Percentiles rank a stretch among this genome's conserved stretches.
Conservation (phyloP, 2,113 vertebrate species). For the Phoxinus phoxinus region DNA sequence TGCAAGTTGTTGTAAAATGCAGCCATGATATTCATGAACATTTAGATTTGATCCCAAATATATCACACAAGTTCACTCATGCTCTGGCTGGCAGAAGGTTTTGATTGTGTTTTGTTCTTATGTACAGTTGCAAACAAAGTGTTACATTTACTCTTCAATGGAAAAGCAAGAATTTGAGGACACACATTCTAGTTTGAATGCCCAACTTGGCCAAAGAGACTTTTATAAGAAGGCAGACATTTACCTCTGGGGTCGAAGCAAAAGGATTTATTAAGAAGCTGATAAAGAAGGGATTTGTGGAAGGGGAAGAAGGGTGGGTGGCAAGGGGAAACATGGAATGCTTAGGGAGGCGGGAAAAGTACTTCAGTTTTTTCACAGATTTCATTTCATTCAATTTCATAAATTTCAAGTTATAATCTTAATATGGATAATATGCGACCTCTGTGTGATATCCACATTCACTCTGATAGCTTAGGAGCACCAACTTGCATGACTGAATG, state of each 20-base stretch:
- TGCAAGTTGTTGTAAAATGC: neutral
- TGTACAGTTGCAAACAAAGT: neutral
- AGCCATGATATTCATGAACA: neutral
- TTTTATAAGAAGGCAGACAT: slow-evolving; percentile 60
- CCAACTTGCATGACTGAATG: neutral
- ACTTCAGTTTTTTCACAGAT: slow-evolving; percentile 7
- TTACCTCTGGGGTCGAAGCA: slow-evolving; percentile 62
- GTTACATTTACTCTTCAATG: neutral
- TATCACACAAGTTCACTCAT: neutral
- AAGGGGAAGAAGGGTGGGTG: neutral
- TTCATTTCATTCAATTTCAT: slow-evolving; percentile 3
- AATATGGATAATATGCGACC: neutral
- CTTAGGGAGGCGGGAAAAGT: slow-evolving; percentile 32
- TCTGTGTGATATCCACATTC: neutral
- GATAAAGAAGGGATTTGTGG: slow-evolving; percentile 53
- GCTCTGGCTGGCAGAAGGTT: neutral
- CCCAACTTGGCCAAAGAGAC: neutral
- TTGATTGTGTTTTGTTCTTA: neutral
- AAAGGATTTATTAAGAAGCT: slow-evolving; percentile 75
- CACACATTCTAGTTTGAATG: neutral
- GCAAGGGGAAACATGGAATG: slow-evolving; percentile 52
- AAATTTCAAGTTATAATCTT: neutral
- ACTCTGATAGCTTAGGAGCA: neutral
- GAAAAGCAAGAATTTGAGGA: neutral
- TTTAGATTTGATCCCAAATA: neutral